Evolutionary conservation across 1,140 invertebrate genomes (phyloP).

Genomic region (Carcinoscorpius rotundicauda): DNA sequence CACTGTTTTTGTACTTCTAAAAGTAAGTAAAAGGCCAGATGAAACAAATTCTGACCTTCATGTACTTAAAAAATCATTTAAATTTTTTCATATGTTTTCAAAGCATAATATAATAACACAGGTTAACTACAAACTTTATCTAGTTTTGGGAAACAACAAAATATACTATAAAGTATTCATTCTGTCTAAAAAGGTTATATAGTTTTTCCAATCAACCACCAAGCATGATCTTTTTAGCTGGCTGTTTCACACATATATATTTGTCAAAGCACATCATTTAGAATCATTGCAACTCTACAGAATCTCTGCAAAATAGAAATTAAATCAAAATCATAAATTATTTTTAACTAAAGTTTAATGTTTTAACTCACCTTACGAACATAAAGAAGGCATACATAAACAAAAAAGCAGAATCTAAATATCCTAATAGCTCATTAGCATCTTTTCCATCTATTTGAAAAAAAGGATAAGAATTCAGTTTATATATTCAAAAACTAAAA

Average conservation of each 20-base stretch:
- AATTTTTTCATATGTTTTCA: too few species aligned
- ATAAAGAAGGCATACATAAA: conserved; percentile 87
- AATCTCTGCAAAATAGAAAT: neutral
- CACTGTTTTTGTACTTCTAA: too few species aligned
- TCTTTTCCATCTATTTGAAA: conserved; percentile 47
- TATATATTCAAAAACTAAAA: too few species aligned
- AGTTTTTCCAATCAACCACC: neutral
- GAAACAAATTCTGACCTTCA: too few species aligned
- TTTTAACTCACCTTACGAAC: conserved; percentile 44
- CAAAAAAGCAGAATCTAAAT: conserved; percentile 81
- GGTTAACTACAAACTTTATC: too few species aligned
- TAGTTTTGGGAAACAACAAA: too few species aligned
- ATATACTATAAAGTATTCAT: too few species aligned
- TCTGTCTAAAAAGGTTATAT: neutral
- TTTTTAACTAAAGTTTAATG: neutral
- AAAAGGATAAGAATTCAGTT: too few species aligned
- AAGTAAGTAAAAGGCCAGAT: too few species aligned
- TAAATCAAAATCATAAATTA: conserved; percentile 21
- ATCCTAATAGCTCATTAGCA: conserved; percentile 66
- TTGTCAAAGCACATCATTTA: neutral
- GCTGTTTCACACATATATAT: neutral
- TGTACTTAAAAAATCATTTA: too few species aligned
- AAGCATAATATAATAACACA: too few species aligned
- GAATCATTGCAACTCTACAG: too few species aligned
- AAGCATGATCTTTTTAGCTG: neutral